Evolutionary conservation across 1,140 invertebrate genomes (phyloP), one percentile per base, ranked within the genome.

Genomic region (Calliopsis andreniformis): DNA sequence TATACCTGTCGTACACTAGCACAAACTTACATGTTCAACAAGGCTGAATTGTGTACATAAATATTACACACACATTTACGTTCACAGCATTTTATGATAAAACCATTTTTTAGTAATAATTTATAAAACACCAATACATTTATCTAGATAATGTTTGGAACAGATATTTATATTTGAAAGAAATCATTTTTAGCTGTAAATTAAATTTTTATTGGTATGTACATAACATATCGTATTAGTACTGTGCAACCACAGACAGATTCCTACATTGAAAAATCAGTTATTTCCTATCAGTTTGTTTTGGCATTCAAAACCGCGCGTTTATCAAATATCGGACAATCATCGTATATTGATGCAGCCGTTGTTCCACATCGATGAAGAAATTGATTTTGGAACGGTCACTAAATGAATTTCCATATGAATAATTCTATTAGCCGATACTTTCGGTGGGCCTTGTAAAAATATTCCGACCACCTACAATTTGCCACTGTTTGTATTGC

Each of bases 331-430:
- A 66, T 42, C 35, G n/a, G 14, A 1, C 25, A 32, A 47, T 55
- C 49, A 43, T 66, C 51, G 47, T 53, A 18, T 30, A 64, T 73
- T 43, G 61, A 43, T 32, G 14, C n/a, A 7, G 20, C 35, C 16
- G 43, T 35, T 70, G 47, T 73, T 66, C 49, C 70, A 43, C 28
- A 4, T 55, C 25, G 25, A 32, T 16, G 49, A 66, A 66, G 39
- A 53, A 56, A 73, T 73, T 51, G 39, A 73, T 66, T 56, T 32
- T 18, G 39, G 16, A 43, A 30, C 39, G 49, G 14, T 12, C 16
- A n/a, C 0, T 35, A 56, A 73, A 73, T 66, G n/a, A 55, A 73
- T 66, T 66, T 73, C 59, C 49, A 32, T 35, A 12, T n/a, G 49
- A 66, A 35, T 73, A 66, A 66, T 55, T 73, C 63, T 64, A 55